Evolutionary conservation across 1,140 invertebrate species (phyloP).

Genomic region (Solenopsis invicta): DNA sequence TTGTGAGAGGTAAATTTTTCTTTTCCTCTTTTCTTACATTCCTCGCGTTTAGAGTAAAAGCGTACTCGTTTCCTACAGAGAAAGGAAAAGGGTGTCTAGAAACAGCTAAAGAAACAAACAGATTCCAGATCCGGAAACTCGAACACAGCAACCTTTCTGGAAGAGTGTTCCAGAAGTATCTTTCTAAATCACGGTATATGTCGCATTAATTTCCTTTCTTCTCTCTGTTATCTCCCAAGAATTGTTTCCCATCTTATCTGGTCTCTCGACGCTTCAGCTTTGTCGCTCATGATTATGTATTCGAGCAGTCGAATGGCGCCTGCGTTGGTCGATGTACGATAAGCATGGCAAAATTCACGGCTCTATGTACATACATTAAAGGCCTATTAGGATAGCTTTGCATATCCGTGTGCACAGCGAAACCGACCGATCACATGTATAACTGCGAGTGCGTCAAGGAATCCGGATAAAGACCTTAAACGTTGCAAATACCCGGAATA

Average conservation of each 20-base stretch:
- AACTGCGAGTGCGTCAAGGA: not conserved
- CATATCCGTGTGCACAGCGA: not conserved
- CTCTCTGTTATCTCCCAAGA: not conserved
- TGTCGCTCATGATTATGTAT: constrained; percentile 1
- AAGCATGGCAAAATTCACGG: not conserved
- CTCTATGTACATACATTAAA: not conserved
- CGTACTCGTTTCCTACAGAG: not conserved
- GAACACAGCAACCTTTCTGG: not conserved
- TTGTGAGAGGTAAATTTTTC: not conserved
- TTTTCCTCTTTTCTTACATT: not conserved
- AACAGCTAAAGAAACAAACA: not conserved
- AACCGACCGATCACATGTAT: not conserved
- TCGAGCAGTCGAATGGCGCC: constrained; percentile 2
- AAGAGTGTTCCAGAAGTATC: not conserved
- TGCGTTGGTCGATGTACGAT: not conserved
- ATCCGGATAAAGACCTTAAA: not conserved
- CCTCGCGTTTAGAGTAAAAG: not conserved
- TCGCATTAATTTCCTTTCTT: not conserved
- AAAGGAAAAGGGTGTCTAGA: not conserved
- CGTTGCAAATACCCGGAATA: not conserved
- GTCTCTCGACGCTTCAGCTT: not conserved
- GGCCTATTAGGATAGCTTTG: constrained; percentile 2
- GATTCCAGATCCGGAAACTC: constrained; percentile 3
- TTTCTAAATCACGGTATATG: not conserved
- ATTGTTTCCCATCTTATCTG: not conserved